These are phyloP conservation scores for Eulithis testata DNA, from an alignment of 2,888 invertebrate species.

Conservation along the genomic window DNA sequence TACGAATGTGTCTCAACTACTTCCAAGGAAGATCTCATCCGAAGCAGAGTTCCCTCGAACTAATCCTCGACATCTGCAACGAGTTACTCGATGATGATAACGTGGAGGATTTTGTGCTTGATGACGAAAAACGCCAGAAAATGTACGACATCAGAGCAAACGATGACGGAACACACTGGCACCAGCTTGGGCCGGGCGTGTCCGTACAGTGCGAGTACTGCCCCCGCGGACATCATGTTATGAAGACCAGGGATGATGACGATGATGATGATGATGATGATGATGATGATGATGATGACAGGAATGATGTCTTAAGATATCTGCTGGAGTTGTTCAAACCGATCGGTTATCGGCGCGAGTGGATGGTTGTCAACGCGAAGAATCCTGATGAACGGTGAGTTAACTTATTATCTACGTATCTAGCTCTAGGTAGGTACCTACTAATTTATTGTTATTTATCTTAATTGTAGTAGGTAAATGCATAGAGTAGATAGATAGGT, in stretches of 20 bases:
- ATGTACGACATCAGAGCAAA: background rate
- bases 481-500: too few species aligned
- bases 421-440: too few species aligned
- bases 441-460: too few species aligned
- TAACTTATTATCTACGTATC: too few species aligned
- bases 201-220: constrained; percentile 1
- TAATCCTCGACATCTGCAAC: constrained; percentile 7
- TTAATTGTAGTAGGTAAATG: too few species aligned
- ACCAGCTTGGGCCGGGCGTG: background rate
- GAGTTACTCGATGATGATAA: constrained; percentile 7
- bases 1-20: constrained; percentile 2
- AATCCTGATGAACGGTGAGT: constrained; percentile 8
- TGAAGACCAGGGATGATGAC: background rate
- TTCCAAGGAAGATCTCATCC: constrained; percentile 12
- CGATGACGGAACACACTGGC: background rate
- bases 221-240: background rate
- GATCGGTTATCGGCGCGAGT: constrained; percentile 5
- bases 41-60: background rate
- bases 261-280: background rate
- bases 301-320: background rate
- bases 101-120: background rate
- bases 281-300: background rate
- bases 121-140: background rate
- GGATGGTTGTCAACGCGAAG: constrained; percentile 12
- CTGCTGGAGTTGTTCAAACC: constrained; percentile 8